These are phyloP conservation scores for Apaloderma vittatum DNA, from an alignment of 2,113 vertebrate genomes.

Conservation along the genomic window DNA sequence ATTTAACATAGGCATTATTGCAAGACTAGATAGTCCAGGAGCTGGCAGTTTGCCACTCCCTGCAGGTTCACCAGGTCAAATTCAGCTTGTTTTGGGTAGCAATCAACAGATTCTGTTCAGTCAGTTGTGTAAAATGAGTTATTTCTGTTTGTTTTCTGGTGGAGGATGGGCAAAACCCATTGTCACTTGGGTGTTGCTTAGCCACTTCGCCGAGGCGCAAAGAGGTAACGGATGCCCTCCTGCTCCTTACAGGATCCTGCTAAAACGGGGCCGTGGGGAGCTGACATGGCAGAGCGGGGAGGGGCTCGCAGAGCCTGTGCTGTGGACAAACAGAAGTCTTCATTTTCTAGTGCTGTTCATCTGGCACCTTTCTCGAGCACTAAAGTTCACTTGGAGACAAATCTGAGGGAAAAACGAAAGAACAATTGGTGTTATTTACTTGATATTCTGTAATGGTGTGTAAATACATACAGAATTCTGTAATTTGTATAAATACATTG, in stretches of 20 bases:
- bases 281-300: not conserved
- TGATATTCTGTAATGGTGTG: slow-evolving; percentile 77
- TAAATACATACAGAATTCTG: slow-evolving; percentile 78
- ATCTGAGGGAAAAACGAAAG: not conserved
- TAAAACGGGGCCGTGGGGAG: slow-evolving; percentile 1
- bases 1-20: slow-evolving; percentile 66
- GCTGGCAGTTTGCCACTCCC: not conserved
- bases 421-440: slow-evolving; percentile 49
- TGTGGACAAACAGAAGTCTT: slow-evolving; percentile 38
- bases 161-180: not conserved
- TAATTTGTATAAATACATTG: slow-evolving; percentile 81
- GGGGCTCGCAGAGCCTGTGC: slow-evolving; percentile 22
- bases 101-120: slow-evolving; percentile 33
- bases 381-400: slow-evolving; percentile 31
- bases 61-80: slow-evolving; percentile 35
- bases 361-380: slow-evolving; percentile 58
- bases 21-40: slow-evolving; percentile 47
- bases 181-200: not conserved
- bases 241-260: slow-evolving; percentile 16
- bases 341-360: slow-evolving; percentile 46
- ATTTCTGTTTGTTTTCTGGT: slow-evolving; percentile 17
- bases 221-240: not conserved
- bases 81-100: not conserved
- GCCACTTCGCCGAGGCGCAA: not conserved
- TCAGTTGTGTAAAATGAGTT: slow-evolving; percentile 23